Evolutionary conservation across 2,113 vertebrate species (phyloP).

Genomic region (Hirundichthys speculiger): DNA sequence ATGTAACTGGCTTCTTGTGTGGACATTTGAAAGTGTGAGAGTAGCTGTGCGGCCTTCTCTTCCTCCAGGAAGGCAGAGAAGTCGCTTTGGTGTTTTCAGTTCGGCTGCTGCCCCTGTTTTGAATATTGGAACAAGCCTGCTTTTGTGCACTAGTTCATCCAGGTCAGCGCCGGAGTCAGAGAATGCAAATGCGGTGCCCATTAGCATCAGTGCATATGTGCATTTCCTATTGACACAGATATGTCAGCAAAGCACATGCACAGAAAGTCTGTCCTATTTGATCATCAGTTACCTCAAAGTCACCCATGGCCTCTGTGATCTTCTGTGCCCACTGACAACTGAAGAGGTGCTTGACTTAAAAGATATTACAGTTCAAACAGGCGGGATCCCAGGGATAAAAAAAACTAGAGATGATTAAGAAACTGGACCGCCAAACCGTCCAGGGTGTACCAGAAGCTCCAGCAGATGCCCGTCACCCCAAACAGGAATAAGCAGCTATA

Average conservation of each 20-base stretch:
- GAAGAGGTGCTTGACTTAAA: conserved; percentile 42
- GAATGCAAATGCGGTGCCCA: conserved; percentile 49
- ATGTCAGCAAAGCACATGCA: neutral
- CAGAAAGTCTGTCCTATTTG: conserved; percentile 15
- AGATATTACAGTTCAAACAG: conserved; percentile 9
- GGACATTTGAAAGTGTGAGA: conserved; percentile 23
- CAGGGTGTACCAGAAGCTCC: no score
- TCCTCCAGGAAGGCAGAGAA: neutral
- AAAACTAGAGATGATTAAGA: neutral
- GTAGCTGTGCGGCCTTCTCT: neutral
- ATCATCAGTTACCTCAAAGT: conserved; percentile 21
- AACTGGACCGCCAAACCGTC: no score
- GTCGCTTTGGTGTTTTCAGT: neutral
- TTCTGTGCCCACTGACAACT: neutral
- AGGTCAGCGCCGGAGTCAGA: conserved; percentile 26
- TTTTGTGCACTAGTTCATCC: conserved; percentile 31
- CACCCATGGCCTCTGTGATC: conserved; percentile 25
- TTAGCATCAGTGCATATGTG: neutral
- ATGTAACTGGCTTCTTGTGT: conserved; percentile 21
- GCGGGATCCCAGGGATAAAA: neutral
- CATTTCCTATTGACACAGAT: neutral
- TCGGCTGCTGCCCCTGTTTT: conserved; percentile 33
- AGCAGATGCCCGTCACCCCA: no score
- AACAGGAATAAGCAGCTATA: no score
- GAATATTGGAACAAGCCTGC: conserved; percentile 47